phyloP scores from a whole-genome alignment of 1,140 invertebrate species.

The Belonocnema kinseyi region DNA sequence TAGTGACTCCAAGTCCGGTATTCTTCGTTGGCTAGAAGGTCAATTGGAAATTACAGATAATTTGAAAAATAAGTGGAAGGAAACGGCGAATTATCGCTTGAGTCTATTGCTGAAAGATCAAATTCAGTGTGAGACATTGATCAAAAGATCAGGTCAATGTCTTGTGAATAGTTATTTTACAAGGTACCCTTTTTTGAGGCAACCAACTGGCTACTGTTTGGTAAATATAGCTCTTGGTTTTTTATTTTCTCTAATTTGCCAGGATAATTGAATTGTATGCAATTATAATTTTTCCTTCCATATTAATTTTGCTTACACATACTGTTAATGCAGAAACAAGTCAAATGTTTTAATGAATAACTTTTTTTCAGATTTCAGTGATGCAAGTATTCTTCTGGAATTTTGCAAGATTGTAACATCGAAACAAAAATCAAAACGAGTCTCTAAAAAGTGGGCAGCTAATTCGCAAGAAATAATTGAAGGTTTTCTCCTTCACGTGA shows the following conservation, averaged over 20 bases:
- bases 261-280: too few relatives aligned
- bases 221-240: too few relatives aligned
- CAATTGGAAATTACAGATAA: not conserved
- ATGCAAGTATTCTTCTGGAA: not conserved
- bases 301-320: not conserved
- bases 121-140: not conserved
- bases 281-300: too few relatives aligned
- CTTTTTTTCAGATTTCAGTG: constrained; percentile 2
- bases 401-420: not conserved
- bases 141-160: not conserved
- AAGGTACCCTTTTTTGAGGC: constrained; percentile 1
- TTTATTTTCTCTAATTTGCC: too few relatives aligned
- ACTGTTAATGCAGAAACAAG: not conserved
- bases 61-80: not conserved
- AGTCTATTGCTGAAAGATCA: not conserved
- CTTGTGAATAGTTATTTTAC: not conserved
- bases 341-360: not conserved
- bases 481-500: constrained; percentile 1
- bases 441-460: not conserved
- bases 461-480: not conserved
- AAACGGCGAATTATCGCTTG: not conserved
- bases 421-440: not conserved
- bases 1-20: not conserved
- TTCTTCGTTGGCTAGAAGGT: not conserved
- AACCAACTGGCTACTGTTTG: too few relatives aligned